phyloP scores from a whole-genome alignment of 2,113 vertebrate species.

The Circaetus cinerascens region DNA sequence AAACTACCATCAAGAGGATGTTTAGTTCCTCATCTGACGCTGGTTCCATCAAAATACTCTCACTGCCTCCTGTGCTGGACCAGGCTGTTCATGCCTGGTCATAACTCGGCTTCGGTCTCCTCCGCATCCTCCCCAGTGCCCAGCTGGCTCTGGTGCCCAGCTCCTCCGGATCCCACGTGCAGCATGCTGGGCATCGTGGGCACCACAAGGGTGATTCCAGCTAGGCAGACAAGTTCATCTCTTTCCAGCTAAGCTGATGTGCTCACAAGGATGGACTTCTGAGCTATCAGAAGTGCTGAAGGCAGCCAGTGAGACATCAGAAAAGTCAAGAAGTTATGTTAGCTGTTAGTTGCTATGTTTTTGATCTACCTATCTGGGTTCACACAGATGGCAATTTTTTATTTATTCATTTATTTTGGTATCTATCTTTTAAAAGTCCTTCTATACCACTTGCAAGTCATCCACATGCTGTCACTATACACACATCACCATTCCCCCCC shows the following conservation, averaged over 20 bases:
- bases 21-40: neutral
- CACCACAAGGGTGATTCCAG: too few relatives aligned
- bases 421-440: neutral
- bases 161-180: neutral
- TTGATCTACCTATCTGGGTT: neutral
- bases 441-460: neutral
- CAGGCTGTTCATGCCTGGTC: neutral
- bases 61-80: neutral
- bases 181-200: neutral
- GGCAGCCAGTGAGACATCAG: neutral
- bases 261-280: neutral
- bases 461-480: neutral
- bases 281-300: neutral
- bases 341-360: rapidly evolving
- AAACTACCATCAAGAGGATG: neutral
- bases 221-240: neutral
- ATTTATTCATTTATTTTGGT: neutral
- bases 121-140: neutral
- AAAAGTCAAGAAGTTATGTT: neutral
- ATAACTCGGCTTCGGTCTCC: rapidly evolving
- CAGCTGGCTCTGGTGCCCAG: neutral
- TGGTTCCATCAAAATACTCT: neutral
- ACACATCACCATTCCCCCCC: neutral
- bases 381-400: rapidly evolving
- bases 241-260: neutral